Evolutionary conservation across 1,140 invertebrate genomes (phyloP), one percentile per base, ranked within the genome.

Genomic region (Scaptomyza pallida): DNA sequence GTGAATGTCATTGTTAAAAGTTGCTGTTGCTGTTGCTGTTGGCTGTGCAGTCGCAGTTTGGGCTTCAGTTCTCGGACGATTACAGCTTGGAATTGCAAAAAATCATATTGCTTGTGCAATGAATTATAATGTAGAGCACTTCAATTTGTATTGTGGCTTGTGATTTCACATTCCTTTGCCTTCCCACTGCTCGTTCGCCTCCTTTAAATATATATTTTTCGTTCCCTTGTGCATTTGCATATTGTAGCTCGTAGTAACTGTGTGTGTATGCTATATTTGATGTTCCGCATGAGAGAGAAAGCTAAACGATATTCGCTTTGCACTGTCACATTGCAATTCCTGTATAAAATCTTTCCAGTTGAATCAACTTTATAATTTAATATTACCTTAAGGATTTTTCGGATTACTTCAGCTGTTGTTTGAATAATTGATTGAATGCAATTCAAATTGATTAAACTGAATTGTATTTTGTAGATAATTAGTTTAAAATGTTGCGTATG

Each of bases 61-160:
- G 30, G 40, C 21, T 35, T 48, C 56, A 61, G 17, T 33, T 45
- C 17, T 72, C 13, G 60, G 44, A 12, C 60, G 45, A 56, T 55
- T 48, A 21, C 56, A 62, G 62, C 65, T 44, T 73, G 72, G 45
- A 69, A 81, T 69, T 48, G 57, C 65, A 83, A 75, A 78, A n/a
- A 83, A 83, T 82, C 74, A 72, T 61, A 62, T 51, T 71, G 74
- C 74, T 37, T 73, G 54, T 70, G 64, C 72, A 75, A 72, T 75
- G 79, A 82, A 82, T 83, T 83, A 82, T 82, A 82, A 83, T 82
- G 79, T 64, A 72, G 44, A 61, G 64, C 57, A 62, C 75, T 83
- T 83, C 75, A 79, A 78, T 85, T 71, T 75, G 75, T 75, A 72
- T 71, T 83, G 79, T 72, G 65, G 62, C 51, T 48, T 67, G 56